Evolutionary conservation across 2,888 invertebrate species (phyloP).

Genomic region (Alloscopus bannaensis): DNA sequence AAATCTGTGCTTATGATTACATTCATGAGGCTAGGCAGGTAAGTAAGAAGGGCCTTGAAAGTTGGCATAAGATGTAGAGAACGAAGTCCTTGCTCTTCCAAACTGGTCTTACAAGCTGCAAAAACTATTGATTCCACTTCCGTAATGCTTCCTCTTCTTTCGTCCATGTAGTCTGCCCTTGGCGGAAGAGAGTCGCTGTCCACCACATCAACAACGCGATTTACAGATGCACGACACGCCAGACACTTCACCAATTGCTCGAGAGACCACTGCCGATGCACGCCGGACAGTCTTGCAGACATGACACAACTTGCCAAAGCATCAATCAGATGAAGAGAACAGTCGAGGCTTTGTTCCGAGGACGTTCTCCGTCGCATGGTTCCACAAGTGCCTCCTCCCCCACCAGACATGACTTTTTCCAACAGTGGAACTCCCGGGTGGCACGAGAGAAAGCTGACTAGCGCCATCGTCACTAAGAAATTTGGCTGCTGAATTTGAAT

Average conservation of each 20-base stretch:
- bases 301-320: constrained; percentile 80
- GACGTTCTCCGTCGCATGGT: neutral
- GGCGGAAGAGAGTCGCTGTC: neutral
- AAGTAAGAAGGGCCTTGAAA: constrained; percentile 77
- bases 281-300: constrained; percentile 78
- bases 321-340: constrained; percentile 79
- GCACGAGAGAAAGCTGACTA: constrained; percentile 78
- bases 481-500: constrained; percentile 73
- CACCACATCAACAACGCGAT: constrained; percentile 27
- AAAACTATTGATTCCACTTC: constrained; percentile 76
- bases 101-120: constrained; percentile 77
- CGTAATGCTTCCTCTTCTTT: neutral
- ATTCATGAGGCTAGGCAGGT: constrained; percentile 77
- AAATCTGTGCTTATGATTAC: neutral
- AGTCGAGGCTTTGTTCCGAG: constrained; percentile 54
- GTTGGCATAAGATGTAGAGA: constrained; percentile 78
- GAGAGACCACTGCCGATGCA: constrained; percentile 80
- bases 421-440: constrained; percentile 72
- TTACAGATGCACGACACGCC: constrained; percentile 42
- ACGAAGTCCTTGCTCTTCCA: constrained; percentile 78
- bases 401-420: constrained; percentile 49
- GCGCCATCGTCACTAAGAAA: constrained; percentile 80
- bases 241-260: constrained; percentile 78
- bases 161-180: neutral
- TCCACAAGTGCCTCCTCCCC: constrained; percentile 4